Conservation (phyloP, 2,888 invertebrate species). For the Trichacis sp. region DNA sequence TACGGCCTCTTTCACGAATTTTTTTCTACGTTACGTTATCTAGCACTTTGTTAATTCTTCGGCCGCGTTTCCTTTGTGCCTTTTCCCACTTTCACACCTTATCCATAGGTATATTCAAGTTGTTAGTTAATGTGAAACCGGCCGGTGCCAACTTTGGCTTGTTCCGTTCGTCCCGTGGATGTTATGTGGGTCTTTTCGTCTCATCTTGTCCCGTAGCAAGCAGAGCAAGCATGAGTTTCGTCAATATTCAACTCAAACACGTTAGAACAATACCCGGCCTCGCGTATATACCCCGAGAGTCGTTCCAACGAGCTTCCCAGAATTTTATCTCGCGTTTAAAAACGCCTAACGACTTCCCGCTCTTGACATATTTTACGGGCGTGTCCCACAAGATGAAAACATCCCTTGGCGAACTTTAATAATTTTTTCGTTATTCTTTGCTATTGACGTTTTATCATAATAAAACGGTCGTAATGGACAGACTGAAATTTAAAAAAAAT, state of each 20-base stretch:
- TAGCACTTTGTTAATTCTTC: background rate
- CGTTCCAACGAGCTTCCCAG: conserved; percentile 64
- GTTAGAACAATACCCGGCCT: conserved; percentile 69
- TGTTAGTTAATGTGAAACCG: background rate
- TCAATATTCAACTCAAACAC: conserved; percentile 69
- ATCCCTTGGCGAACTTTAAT: too few relatives aligned
- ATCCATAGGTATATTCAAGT: too few relatives aligned
- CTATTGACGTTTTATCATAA: too few relatives aligned
- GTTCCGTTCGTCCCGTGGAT: background rate
- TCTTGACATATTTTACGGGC: too few relatives aligned
- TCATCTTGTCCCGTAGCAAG: conserved; percentile 52
- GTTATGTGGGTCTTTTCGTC: conserved; percentile 62
- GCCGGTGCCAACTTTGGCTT: background rate
- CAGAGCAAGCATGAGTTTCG: conserved; percentile 64
- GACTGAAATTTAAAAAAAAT: too few relatives aligned
- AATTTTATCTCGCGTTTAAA: conserved; percentile 67
- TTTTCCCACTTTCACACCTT: background rate
- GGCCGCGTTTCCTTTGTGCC: background rate
- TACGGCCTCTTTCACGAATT: background rate
- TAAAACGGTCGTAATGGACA: too few relatives aligned
- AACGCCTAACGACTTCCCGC: conserved; percentile 59
- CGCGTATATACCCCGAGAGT: conserved; percentile 55
- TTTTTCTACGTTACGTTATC: background rate
- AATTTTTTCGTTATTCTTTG: too few relatives aligned
- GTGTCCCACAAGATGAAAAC: too few relatives aligned